These are phyloP conservation scores for Drosophila takahashii DNA, from an alignment of 1,140 invertebrate species.

Conservation along the genomic window DNA sequence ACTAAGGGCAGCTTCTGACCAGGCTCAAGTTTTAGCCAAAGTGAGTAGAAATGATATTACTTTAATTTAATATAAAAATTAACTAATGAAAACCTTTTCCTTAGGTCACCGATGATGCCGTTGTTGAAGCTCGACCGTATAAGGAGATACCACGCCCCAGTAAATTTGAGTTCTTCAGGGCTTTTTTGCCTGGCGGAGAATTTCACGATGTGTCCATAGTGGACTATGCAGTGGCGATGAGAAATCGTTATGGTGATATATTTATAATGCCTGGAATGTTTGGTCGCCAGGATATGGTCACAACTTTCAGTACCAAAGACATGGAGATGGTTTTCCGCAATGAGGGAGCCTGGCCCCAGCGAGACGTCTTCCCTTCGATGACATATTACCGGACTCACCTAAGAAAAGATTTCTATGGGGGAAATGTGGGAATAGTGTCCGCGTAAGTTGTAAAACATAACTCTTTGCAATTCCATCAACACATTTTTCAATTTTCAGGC, in stretches of 20 bases:
- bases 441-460: background rate
- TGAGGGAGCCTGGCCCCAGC: conserved; percentile 72
- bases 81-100: background rate
- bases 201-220: conserved; percentile 43
- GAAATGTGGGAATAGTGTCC: conserved; percentile 2
- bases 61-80: no score
- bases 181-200: conserved; percentile 62
- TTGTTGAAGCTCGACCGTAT: conserved; percentile 15
- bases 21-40: background rate
- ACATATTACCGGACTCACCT: conserved; percentile 45
- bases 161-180: conserved; percentile 45
- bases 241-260: conserved; percentile 59
- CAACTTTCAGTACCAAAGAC: conserved; percentile 55
- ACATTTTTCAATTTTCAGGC: background rate
- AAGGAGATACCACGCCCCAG: conserved; percentile 49
- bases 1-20: background rate
- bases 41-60: conserved; percentile 4
- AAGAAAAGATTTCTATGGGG: conserved; percentile 15
- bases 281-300: conserved; percentile 55
- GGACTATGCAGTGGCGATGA: conserved; percentile 38
- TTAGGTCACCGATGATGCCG: conserved; percentile 8
- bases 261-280: conserved; percentile 65
- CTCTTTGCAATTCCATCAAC: no score
- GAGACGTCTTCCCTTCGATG: conserved; percentile 49
- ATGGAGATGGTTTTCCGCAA: conserved; percentile 67